phyloP scores from a whole-genome alignment of 2,888 invertebrate genomes.

The Chrysolina haemoptera region DNA sequence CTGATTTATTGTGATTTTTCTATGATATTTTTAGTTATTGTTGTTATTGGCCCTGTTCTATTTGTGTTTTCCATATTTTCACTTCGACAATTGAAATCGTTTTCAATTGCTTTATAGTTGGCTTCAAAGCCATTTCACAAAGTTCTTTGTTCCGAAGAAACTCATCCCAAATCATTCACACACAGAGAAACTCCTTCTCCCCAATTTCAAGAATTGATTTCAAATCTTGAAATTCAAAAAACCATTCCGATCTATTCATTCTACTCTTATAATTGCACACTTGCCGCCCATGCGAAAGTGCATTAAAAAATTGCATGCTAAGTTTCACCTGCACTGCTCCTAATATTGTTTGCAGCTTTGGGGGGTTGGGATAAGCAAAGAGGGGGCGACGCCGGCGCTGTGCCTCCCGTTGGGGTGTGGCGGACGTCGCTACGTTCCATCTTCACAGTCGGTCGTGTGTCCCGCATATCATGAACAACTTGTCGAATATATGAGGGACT shows the following conservation, averaged over 20 bases:
- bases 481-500: slow-evolving; percentile 33
- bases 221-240: too few relatives aligned
- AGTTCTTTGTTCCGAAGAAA: too few relatives aligned
- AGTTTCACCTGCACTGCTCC: slow-evolving; percentile 55
- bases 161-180: too few relatives aligned
- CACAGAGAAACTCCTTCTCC: too few relatives aligned
- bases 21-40: too few relatives aligned
- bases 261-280: slow-evolving; percentile 33
- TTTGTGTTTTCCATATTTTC: too few relatives aligned
- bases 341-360: slow-evolving; percentile 52
- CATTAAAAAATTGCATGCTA: slow-evolving; percentile 45
- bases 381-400: slow-evolving; percentile 66
- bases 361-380: slow-evolving; percentile 50
- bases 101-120: too few relatives aligned
- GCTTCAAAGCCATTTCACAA: too few relatives aligned
- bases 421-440: slow-evolving; percentile 64
- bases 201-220: slow-evolving; percentile 14
- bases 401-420: slow-evolving; percentile 67
- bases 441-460: slow-evolving; percentile 67
- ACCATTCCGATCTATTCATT: too few relatives aligned
- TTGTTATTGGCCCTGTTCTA: too few relatives aligned
- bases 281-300: slow-evolving; percentile 36
- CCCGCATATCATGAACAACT: slow-evolving; percentile 43
- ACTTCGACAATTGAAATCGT: too few relatives aligned
- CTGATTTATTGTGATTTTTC: too few relatives aligned